Conservation (phyloP, 2,888 invertebrate species). For the Lasioglossum morio region DNA sequence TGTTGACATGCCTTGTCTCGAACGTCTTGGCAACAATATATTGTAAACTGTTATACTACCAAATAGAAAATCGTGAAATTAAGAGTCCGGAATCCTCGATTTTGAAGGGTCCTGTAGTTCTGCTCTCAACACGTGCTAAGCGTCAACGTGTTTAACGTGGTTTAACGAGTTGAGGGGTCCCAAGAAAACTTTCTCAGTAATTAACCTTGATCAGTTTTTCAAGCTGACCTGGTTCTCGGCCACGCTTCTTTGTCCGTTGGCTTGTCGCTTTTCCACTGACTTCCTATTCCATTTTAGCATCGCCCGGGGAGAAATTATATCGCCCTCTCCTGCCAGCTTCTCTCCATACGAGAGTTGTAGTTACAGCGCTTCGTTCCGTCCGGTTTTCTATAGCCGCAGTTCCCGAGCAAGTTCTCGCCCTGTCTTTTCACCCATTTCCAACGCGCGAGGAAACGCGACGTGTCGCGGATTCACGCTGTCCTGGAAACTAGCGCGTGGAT, state of each 20-base stretch:
- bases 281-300: constrained; percentile 61
- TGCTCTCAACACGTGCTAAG: no score
- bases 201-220: constrained; percentile 52
- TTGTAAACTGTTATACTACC: no score
- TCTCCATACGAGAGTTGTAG: constrained; percentile 16
- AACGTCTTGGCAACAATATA: no score
- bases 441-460: constrained; percentile 37
- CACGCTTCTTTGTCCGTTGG: background rate
- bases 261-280: background rate
- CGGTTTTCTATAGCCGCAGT: constrained; percentile 19
- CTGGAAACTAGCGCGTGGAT: background rate
- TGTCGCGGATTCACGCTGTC: constrained; percentile 25
- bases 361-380: constrained; percentile 18
- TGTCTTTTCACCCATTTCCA: constrained; percentile 48
- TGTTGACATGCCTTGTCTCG: no score
- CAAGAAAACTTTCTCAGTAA: constrained; percentile 21
- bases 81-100: no score
- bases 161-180: background rate
- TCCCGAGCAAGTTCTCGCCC: background rate
- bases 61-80: no score
- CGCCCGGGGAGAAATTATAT: constrained; percentile 66
- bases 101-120: no score
- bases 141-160: no score
- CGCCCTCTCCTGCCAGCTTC: constrained; percentile 43
- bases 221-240: background rate